Evolutionary conservation across 2,888 invertebrate species (phyloP).

Genomic region (Elmis aenea): DNA sequence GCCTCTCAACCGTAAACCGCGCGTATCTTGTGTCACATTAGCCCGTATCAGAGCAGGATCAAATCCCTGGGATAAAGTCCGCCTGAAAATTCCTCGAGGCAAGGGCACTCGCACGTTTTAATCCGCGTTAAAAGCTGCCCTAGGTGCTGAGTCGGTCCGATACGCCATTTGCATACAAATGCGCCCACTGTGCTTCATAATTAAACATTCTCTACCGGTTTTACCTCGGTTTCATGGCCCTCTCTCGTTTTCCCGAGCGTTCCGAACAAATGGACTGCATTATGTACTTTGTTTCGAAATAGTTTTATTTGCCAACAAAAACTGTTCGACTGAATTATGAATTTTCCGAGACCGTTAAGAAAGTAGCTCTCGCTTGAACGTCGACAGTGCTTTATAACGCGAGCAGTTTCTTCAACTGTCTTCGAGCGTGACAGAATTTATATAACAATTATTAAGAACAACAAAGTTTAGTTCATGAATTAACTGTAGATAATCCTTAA

Average conservation of each 20-base stretch:
- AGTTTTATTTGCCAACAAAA: too few species aligned
- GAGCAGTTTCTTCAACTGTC: too few species aligned
- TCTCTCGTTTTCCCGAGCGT: conserved; percentile 19
- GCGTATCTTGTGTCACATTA: conserved; percentile 25
- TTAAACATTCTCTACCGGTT: conserved; percentile 28
- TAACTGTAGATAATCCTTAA: too few species aligned
- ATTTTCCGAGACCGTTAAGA: too few species aligned
- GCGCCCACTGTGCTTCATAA: conserved; percentile 28
- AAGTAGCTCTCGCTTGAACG: too few species aligned
- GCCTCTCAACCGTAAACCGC: conserved; percentile 2
- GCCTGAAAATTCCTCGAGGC: conserved; percentile 12
- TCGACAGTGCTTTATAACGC: too few species aligned
- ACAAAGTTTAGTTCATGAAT: too few species aligned
- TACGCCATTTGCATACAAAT: conserved; percentile 35
- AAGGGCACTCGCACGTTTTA: conserved; percentile 22
- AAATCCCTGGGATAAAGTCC: conserved; percentile 20
- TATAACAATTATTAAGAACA: too few species aligned
- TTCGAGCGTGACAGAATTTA: too few species aligned
- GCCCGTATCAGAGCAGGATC: conserved; percentile 20
- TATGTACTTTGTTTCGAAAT: too few species aligned
- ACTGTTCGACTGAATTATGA: too few species aligned
- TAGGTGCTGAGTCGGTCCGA: conserved; percentile 31
- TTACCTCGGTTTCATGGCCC: conserved; percentile 21
- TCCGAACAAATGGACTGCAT: conserved; percentile 23
- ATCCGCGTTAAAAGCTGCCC: conserved; percentile 33